Base-by-base conservation (phyloP, 2,888 invertebrate genomes). In the Caenorhabditis sp. region DNA sequence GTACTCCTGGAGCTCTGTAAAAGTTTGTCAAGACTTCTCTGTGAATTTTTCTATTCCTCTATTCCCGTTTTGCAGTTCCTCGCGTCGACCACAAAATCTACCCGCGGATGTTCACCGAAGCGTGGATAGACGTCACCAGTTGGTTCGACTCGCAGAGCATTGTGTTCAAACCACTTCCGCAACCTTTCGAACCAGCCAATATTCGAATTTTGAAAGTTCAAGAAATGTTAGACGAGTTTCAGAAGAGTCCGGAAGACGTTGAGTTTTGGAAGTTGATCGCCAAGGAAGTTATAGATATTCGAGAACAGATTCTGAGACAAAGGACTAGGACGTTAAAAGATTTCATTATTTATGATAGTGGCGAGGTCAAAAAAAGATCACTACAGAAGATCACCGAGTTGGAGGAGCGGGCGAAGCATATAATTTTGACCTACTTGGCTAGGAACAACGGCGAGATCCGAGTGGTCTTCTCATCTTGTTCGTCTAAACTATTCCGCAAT, bases 41-140 rank as follows among this genome's bases (percentile, higher is more conserved):
- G n/a, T n/a, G n/a, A n/a, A n/a, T n/a, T n/a, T n/a, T 6, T 32
- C 32, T 32, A 32, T 32, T 32, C 32, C n/a, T n/a, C n/a, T n/a
- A n/a, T n/a, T n/a, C n/a, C n/a, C 4, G 1, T 4, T 15, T 74
- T 80, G 40, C 69, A 82, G 82, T 85, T 15, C 87, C 85, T 11
- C 82, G 85, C 18, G 84, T 87, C 8, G 87, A 87, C 20, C 82
- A 84, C 62, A 82, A 85, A 56, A 84, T 87, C 35, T 87, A 87
- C 32, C 87, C 87, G 6, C 65, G 79, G 8, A 65, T 82, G 62
- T 87, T 87, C 58, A 78, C 82, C 9, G 82, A 79, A 65, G 83
- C 72, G 51, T 79, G 78, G 70, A 83, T 87, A 13, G 82, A 85
- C 67, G 82, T 87, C 24, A 77, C 44, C 47, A 71, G 50, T 68